A percentile compares a stretch with the other conserved stretches of the same genome.
These are phyloP conservation scores for Neomorphus geoffroyi DNA, from an alignment of 2,797 vertebrate genomes.

Conservation along the genomic window DNA sequence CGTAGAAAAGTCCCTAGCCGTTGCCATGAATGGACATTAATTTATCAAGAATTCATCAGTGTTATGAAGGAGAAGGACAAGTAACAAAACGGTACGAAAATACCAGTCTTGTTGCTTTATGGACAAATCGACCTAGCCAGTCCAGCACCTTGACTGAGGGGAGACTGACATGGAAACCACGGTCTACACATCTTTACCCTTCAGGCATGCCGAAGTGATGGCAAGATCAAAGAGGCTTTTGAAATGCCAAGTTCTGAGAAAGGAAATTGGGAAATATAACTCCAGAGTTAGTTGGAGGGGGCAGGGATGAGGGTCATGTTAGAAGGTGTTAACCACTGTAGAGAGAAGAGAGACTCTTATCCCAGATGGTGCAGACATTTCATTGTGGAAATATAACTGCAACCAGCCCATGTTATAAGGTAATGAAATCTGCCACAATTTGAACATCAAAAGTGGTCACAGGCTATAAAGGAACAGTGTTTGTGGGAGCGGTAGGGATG, in stretches of 20 bases:
- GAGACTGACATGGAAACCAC: conserved; percentile 49
- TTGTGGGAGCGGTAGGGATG: conserved; percentile 28
- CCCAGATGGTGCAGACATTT: conserved; percentile 66
- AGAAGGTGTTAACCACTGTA: conserved; percentile 71
- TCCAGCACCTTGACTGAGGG: conserved; percentile 59
- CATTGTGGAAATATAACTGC: conserved; percentile 55
- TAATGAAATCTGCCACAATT: conserved; percentile 61
- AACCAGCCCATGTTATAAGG: conserved; percentile 40
- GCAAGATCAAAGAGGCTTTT: conserved; percentile 70
- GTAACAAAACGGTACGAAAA: not conserved
- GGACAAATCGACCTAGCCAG: not conserved
- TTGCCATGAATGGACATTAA: not conserved
- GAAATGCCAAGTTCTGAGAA: conserved; percentile 70
- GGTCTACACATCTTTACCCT: conserved; percentile 61
- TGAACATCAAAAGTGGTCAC: conserved; percentile 65
- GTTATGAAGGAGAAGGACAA: not conserved
- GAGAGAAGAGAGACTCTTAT: conserved; percentile 46
- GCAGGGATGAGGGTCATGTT: conserved; percentile 63
- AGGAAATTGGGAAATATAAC: conserved; percentile 72
- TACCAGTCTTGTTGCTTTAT: not conserved
- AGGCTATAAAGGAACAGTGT: conserved; percentile 40
- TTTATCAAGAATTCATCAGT: not conserved
- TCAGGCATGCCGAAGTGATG: conserved; percentile 58
- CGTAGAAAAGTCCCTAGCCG: not conserved
- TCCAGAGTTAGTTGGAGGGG: conserved; percentile 64